Evolutionary conservation across 2,888 invertebrate genomes (phyloP).

Genomic region (Noctua janthe): DNA sequence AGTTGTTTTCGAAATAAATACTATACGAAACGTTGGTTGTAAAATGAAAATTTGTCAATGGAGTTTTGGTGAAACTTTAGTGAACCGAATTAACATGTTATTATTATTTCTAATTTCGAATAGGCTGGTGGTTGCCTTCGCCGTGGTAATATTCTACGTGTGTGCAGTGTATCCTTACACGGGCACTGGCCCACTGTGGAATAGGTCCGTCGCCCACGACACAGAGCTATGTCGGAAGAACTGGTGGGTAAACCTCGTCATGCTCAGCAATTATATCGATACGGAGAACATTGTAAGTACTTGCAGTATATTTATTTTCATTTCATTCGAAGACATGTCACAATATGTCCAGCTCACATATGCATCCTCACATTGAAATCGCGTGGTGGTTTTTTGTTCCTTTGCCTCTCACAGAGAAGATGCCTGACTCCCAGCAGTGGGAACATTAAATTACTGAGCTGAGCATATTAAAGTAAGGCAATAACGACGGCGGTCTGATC

Average conservation of each 20-base stretch:
- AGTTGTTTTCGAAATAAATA: no score
- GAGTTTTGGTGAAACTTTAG: no score
- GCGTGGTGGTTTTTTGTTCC: background rate
- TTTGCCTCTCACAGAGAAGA: background rate
- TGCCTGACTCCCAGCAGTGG: background rate
- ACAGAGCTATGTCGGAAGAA: slow-evolving; percentile 89
- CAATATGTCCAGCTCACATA: background rate
- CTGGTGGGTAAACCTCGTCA: slow-evolving; percentile 92
- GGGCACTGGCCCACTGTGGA: slow-evolving; percentile 92
- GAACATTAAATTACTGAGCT: background rate
- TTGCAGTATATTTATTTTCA: background rate
- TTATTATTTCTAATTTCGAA: background rate
- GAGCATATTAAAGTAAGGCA: no score
- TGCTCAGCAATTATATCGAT: slow-evolving; percentile 91
- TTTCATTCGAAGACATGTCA: background rate
- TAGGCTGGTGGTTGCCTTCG: slow-evolving; percentile 90
- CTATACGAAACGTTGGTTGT: no score
- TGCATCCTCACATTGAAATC: background rate
- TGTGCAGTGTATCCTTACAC: slow-evolving; percentile 89
- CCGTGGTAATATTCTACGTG: slow-evolving; percentile 90
- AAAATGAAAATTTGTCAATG: no score
- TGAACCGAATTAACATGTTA: background rate
- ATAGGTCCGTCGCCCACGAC: slow-evolving; percentile 86
- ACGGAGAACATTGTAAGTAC: slow-evolving; percentile 89
- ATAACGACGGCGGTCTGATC: no score